Conservation (phyloP, 2,888 invertebrate genomes). For the Cyclophora punctaria region DNA sequence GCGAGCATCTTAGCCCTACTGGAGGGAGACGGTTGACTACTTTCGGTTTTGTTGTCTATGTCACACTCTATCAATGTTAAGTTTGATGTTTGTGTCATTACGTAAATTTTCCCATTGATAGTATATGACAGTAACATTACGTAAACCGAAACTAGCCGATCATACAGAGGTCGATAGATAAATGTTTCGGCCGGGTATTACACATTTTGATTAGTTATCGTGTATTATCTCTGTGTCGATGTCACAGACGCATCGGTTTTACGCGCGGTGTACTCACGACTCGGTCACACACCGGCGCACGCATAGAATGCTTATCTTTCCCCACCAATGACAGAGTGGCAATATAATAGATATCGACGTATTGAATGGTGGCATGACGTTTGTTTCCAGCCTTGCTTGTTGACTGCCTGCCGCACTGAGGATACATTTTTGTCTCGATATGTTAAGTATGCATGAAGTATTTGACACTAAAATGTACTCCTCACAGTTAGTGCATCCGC, state of each 20-base stretch:
- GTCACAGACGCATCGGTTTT: constrained; percentile 6
- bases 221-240: not conserved
- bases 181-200: too few species aligned
- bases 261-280: constrained; percentile 15
- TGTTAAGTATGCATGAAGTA: constrained; percentile 10
- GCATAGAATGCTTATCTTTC: constrained; percentile 24
- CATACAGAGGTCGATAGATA: too few species aligned
- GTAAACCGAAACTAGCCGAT: too few species aligned
- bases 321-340: constrained; percentile 13
- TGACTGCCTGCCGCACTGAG: constrained; percentile 21
- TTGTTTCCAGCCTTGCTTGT: constrained; percentile 18
- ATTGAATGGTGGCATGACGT: not conserved
- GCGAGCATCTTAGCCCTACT: too few species aligned
- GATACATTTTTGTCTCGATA: constrained; percentile 22
- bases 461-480: constrained; percentile 25
- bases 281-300: constrained; percentile 28
- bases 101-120: too few species aligned
- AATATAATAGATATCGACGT: constrained; percentile 2
- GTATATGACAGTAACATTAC: too few species aligned
- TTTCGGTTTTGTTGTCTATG: too few species aligned
- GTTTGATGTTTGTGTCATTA: too few species aligned
- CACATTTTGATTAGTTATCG: too few species aligned
- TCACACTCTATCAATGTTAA: too few species aligned
- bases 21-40: too few species aligned
- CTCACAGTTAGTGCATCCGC: constrained; percentile 26